phyloP scores from a whole-genome alignment of 2,113 vertebrate genomes.

The Dromas ardeola region DNA sequence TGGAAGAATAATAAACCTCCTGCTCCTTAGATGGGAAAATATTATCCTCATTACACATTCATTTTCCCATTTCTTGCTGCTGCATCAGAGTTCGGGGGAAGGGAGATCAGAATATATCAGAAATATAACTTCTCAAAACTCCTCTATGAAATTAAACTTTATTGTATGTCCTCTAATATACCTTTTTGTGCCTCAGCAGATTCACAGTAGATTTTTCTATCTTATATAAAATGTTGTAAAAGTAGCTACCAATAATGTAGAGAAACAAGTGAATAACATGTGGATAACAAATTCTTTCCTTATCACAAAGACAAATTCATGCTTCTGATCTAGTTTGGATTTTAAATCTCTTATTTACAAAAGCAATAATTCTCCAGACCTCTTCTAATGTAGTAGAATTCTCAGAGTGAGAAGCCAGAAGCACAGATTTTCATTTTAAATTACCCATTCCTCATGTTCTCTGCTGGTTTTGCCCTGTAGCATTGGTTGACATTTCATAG shows the following conservation, averaged over 20 bases:
- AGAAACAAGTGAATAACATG: not conserved
- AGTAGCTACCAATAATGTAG: not conserved
- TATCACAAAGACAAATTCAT: not conserved
- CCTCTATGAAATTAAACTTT: not conserved
- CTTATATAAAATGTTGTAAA: not conserved
- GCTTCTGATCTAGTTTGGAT: not conserved
- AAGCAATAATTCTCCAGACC: conserved; percentile 14
- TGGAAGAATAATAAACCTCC: not conserved
- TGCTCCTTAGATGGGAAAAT: not conserved
- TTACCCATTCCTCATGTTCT: conserved; percentile 50
- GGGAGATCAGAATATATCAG: not conserved
- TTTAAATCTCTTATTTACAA: conserved; percentile 38
- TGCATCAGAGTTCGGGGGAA: not conserved
- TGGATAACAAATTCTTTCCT: not conserved
- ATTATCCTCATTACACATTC: not conserved
- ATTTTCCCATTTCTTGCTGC: not conserved
- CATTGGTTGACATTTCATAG: conserved; percentile 79
- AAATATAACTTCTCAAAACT: not conserved
- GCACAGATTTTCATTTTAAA: conserved; percentile 68
- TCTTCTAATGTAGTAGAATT: conserved; percentile 6
- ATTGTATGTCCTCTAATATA: not conserved
- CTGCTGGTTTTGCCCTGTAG: conserved; percentile 63
- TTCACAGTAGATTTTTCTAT: not conserved
- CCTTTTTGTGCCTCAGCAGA: not conserved
- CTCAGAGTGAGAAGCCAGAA: not conserved